Evolutionary conservation across 2,888 invertebrate species (phyloP).

Genomic region (Nomada fabriciana): DNA sequence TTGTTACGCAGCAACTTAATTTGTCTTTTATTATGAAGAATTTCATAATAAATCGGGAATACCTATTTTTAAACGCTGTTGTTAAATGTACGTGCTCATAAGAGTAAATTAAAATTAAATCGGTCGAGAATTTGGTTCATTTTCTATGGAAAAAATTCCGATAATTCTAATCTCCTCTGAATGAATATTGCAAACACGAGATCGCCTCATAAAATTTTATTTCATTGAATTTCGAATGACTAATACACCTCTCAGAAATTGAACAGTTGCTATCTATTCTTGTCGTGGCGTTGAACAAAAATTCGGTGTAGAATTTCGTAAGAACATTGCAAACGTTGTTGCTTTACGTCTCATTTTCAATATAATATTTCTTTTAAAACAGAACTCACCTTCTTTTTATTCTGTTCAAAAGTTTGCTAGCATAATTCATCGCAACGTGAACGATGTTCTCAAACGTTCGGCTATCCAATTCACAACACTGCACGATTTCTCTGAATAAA

Average conservation of each 20-base stretch:
- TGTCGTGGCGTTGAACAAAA: slow-evolving; percentile 11
- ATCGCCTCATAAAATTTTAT: neutral
- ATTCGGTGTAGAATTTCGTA: neutral
- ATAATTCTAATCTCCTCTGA: too few relatives aligned
- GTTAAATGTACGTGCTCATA: too few relatives aligned
- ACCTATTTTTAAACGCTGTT: too few relatives aligned
- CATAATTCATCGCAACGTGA: slow-evolving; percentile 33
- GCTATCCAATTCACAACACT: neutral
- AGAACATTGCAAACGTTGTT: neutral
- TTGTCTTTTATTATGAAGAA: too few relatives aligned
- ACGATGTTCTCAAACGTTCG: neutral
- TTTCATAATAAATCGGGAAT: too few relatives aligned
- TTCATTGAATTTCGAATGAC: neutral
- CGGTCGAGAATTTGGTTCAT: too few relatives aligned
- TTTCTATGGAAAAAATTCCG: too few relatives aligned
- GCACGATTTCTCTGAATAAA: neutral
- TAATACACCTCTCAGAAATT: neutral
- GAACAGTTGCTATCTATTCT: neutral
- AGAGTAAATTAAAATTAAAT: too few relatives aligned
- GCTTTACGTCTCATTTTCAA: neutral
- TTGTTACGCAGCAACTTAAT: too few relatives aligned
- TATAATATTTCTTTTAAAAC: neutral
- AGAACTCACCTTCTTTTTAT: slow-evolving; percentile 37
- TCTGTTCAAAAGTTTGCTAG: slow-evolving; percentile 28
- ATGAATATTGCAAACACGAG: too few relatives aligned